A percentile compares a stretch with the other conserved stretches of the same genome.
Conservation (phyloP, 2,113 vertebrate species). For the Rhinoderma darwinii region DNA sequence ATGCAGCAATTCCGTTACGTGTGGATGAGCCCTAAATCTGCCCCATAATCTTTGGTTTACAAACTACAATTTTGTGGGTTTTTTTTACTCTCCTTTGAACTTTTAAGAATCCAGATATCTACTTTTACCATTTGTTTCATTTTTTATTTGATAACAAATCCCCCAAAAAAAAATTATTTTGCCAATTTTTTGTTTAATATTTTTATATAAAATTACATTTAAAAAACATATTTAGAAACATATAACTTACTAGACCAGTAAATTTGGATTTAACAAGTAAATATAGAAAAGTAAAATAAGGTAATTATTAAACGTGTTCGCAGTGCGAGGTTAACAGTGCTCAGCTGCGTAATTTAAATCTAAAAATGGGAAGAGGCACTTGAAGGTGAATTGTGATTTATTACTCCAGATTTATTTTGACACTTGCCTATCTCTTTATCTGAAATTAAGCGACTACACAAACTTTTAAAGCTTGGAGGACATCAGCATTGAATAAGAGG, state of each 20-base stretch:
- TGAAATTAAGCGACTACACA: slow-evolving; percentile 63
- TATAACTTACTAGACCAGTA: background rate
- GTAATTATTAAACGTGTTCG: slow-evolving; percentile 36
- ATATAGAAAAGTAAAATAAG: background rate
- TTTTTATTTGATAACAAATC: too few relatives aligned
- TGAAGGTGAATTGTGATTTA: slow-evolving; percentile 53
- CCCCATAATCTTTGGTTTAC: background rate
- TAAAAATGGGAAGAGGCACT: slow-evolving; percentile 36
- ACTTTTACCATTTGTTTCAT: background rate
- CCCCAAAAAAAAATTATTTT: too few relatives aligned
- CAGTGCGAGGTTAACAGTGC: slow-evolving; percentile 27
- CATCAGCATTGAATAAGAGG: slow-evolving; percentile 60
- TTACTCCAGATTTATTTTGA: slow-evolving; percentile 67
- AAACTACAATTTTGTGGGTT: background rate
- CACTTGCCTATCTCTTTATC: slow-evolving; percentile 69
- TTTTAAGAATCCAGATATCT: background rate
- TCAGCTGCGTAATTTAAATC: slow-evolving; percentile 44
- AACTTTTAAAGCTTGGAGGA: slow-evolving; percentile 63
- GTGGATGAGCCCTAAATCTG: too few relatives aligned
- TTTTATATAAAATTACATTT: background rate
- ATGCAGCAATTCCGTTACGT: too few relatives aligned
- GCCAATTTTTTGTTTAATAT: background rate
- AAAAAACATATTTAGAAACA: background rate
- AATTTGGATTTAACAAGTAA: background rate
- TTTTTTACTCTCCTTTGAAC: background rate